Conservation (phyloP, 2,113 vertebrate genomes). For the Australoheros scitulus region DNA sequence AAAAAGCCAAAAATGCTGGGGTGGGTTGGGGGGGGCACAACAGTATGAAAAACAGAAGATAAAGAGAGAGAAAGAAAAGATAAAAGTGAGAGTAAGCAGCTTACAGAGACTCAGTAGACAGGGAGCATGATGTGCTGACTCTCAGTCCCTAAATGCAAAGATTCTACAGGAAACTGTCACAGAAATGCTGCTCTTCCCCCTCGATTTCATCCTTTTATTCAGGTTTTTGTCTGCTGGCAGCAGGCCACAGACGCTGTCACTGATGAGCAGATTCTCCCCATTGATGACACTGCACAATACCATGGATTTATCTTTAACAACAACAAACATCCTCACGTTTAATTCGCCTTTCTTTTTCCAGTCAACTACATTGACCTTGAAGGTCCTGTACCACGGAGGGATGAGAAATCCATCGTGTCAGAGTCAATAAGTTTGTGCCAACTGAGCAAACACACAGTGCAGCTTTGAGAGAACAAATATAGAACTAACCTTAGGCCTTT, state of each 20-base stretch:
- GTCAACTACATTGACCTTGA: background rate
- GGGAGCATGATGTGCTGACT: constrained; percentile 6
- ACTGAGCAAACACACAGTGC: background rate
- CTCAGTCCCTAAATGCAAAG: constrained; percentile 5
- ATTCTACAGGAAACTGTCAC: background rate
- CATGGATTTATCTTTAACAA: background rate
- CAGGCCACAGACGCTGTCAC: background rate
- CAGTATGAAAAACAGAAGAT: background rate
- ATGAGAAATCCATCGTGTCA: background rate
- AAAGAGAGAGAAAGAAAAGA: background rate
- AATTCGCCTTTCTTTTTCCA: background rate
- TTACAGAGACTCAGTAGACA: background rate
- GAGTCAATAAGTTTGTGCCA: background rate
- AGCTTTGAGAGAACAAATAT: background rate
- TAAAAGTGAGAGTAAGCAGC: constrained; percentile 2
- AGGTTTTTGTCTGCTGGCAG: background rate
- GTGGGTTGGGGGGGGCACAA: background rate
- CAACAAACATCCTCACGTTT: background rate
- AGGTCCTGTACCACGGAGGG: background rate
- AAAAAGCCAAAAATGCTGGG: too few relatives aligned
- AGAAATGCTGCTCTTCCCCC: background rate
- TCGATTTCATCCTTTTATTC: background rate
- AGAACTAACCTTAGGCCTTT: background rate
- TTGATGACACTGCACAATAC: background rate
- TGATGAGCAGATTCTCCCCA: background rate